Percentiles rank a stretch among this genome's conserved stretches.
These are phyloP conservation scores for Sinocyclocheilus rhinocerous DNA, from an alignment of 2,113 vertebrate species.

Conservation along the genomic window DNA sequence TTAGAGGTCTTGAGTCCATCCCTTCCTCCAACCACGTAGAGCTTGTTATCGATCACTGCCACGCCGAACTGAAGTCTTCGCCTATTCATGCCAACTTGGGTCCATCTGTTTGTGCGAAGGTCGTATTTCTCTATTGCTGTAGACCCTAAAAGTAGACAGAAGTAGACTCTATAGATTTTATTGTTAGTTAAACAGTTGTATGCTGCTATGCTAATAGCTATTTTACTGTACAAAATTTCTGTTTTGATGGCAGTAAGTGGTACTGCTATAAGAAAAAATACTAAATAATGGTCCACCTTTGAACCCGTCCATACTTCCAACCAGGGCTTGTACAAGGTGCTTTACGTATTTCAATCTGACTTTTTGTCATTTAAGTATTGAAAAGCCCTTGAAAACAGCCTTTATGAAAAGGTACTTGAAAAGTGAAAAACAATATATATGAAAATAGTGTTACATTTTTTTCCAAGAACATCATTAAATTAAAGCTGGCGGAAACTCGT, in stretches of 20 bases:
- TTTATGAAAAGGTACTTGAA: not conserved
- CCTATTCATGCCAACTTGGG: constrained; percentile 90
- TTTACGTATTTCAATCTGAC: not conserved
- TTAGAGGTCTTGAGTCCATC: constrained; percentile 96
- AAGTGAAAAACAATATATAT: too few relatives aligned
- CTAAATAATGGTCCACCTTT: constrained; percentile 80
- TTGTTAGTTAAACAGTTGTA: constrained; percentile 1
- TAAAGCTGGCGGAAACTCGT: too few relatives aligned
- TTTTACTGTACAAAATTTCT: not conserved
- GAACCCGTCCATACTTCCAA: constrained; percentile 95
- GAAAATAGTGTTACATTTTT: too few relatives aligned
- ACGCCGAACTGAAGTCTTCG: constrained; percentile 93
- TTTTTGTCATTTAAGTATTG: not conserved
- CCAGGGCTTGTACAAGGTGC: not conserved
- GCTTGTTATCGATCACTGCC: constrained; percentile 93
- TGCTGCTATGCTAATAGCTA: not conserved
- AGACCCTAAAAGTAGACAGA: constrained; percentile 77
- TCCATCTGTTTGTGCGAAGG: constrained; percentile 91
- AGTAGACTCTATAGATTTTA: not conserved
- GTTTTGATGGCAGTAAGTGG: not conserved
- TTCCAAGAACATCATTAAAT: too few relatives aligned
- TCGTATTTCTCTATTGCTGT: constrained; percentile 96
- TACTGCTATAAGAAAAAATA: not conserved
- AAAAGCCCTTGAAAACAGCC: not conserved
- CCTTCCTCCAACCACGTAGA: constrained; percentile 93